Conservation (phyloP, 2,113 vertebrate genomes). For the Alouatta palliata region DNA sequence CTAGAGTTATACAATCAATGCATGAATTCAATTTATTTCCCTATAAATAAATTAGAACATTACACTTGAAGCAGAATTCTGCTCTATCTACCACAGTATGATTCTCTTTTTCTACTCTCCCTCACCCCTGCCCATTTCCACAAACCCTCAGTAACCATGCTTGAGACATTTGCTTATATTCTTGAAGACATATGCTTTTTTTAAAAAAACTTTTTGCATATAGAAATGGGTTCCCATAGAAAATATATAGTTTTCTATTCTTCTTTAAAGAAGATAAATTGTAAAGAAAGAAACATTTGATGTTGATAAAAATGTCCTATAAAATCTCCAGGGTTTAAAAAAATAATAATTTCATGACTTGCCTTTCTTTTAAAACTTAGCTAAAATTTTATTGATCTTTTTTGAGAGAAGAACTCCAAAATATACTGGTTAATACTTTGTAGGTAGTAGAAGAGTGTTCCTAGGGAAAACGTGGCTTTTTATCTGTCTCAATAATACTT, state of each 20-base stretch:
- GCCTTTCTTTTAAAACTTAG: not conserved
- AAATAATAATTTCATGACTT: not conserved
- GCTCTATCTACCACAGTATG: not conserved
- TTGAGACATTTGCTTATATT: not conserved
- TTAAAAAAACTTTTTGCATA: not conserved
- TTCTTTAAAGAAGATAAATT: not conserved
- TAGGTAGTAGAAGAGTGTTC: not conserved
- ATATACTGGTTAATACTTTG: not conserved
- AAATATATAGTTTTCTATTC: slow-evolving; percentile 5
- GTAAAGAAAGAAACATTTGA: not conserved
- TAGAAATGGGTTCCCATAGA: not conserved
- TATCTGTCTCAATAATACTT: not conserved
- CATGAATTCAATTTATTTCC: not conserved
- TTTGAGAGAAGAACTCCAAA: not conserved
- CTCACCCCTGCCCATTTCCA: too few relatives aligned
- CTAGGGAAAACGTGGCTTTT: not conserved
- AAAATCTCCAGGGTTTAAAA: not conserved
- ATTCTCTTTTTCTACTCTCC: not conserved
- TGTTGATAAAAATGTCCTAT: not conserved
- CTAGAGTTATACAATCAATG: not conserved
- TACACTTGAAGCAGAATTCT: not conserved
- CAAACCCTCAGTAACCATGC: not conserved
- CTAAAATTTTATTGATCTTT: not conserved
- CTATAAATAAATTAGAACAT: not conserved
- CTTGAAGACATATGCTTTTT: not conserved